Evolutionary conservation across 2,797 vertebrate species (phyloP), one percentile per base, ranked within the genome.

Genomic region (Sebastes ruberrimus): DNA sequence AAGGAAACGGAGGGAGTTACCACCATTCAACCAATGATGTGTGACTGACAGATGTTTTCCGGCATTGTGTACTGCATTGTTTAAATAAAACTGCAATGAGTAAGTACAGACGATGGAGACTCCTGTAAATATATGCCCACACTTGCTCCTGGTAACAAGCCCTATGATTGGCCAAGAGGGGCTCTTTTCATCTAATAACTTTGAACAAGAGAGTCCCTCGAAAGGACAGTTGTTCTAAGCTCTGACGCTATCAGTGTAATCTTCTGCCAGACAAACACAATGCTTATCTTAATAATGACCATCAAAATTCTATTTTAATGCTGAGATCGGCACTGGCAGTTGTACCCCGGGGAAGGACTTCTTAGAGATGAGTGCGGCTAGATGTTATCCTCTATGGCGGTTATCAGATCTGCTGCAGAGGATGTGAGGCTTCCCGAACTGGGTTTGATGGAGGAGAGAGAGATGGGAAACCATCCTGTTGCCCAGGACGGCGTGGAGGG

Each of bases 231-330:
- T 84, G 78, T 92, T 86, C 72, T 68, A 60, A 74, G 81, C 82
- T 64, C 46, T 52, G 67, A 70, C 75, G 20, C 56, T 91, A 94
- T 93, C 92, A 55, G 76, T 28, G 42, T 75, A 78, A 93, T 93
- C 90, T 91, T 81, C 67, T 87, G 84, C 85, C 78, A 84, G 81
- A 86, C 6, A 82, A 88, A 91, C 82, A 90, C 4, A 81, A 89
- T 91, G 82, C 86, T 90, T 93, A 94, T 94, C 93, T 89, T 67
- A 86, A 86, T 93, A 93, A 94, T 90, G 90, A 89, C 90, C 91
- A 92, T 91, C 90, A 90, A 92, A 93, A 90, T 91, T 84, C 81
- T 89, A 88, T 90, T 91, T 90, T 92, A 92, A 91, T 93, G 90
- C 87, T 93, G 90, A 93, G 88, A 87, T 93, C 83, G 73, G 83